Base-by-base conservation (phyloP, 2,888 invertebrate species). In the Epinotia brunnichana region DNA sequence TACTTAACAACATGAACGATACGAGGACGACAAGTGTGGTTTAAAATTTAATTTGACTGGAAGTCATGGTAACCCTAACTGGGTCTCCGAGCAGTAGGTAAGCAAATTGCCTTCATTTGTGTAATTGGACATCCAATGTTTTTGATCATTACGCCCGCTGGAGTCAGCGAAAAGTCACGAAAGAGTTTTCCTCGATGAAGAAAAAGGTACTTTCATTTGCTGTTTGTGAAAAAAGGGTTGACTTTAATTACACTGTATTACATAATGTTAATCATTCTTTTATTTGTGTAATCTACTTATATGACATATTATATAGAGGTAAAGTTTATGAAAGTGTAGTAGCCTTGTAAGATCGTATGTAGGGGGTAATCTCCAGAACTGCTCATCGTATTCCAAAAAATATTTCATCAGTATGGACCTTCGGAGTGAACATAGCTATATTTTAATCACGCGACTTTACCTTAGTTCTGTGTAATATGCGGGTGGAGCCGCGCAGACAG, bases 21-120 rank as follows among this genome's bases (percentile, higher is more conserved):
- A 35, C 39, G 56, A 51, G n/a, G 24, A 57, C 19, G 29, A 66
- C 66, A 64, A 53, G 54, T 19, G 9, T 29, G 44, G 59, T 21
- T 61, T 44, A 24, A n/a, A 48, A 29, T 48, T 57, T 64, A 70
- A 70, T 70, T 64, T 71, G 53, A 53, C 29, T 17, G 66, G 71
- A 53, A 35, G 44, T 7, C 66, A 66, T 67, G 66, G 60, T 21
- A 53, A 66, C 60, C 57, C 59, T 63, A 29, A 54, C 44, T 57
- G 70, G 48, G 78, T 78, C 76, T 77, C 77, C 68, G 78, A 78
- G 78, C 79, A 74, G 80, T 79, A 78, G 78, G 80, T 82, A 83
- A 79, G 82, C 76, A 81, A 85, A 85, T 84, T 84, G 79, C 80
- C 82, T 82, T 84, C 81, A 83, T 85, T 85, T 83, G 79, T 82